These are phyloP conservation scores for Coreoperca whiteheadi DNA, from an alignment of 2,113 vertebrate genomes.

Conservation along the genomic window DNA sequence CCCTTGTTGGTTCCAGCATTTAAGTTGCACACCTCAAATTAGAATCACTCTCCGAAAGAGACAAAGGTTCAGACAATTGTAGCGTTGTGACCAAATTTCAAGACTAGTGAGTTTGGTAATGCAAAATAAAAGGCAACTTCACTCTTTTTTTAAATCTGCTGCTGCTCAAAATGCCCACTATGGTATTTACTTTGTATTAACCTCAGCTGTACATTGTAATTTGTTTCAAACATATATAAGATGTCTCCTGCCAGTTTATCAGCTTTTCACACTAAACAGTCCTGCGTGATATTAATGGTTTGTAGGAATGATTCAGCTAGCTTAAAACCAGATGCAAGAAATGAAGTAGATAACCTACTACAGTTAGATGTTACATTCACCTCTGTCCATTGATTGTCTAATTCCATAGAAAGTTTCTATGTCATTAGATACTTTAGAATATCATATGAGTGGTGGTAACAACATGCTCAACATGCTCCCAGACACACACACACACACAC, in stretches of 20 bases:
- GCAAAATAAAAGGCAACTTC: not conserved
- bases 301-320: not conserved
- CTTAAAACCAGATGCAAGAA: not conserved
- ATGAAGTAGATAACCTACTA: not conserved
- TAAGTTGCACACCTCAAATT: not conserved
- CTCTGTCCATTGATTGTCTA: too few relatives aligned
- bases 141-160: not conserved
- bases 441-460: conserved; percentile 7
- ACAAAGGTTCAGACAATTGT: not conserved
- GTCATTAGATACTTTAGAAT: not conserved
- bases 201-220: not conserved
- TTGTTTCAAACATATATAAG: not conserved
- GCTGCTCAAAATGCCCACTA: not conserved
- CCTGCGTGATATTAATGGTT: not conserved
- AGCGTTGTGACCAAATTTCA: not conserved
- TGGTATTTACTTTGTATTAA: not conserved
- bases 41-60: not conserved
- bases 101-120: not conserved
- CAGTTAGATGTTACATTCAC: not conserved
- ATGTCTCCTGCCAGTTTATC: not conserved
- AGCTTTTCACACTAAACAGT: not conserved
- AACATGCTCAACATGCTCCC: not conserved
- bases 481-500: not conserved
- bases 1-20: not conserved
- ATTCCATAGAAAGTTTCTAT: not conserved